These are phyloP conservation scores for Sander vitreus DNA, from an alignment of 2,113 vertebrate genomes.

Conservation along the genomic window DNA sequence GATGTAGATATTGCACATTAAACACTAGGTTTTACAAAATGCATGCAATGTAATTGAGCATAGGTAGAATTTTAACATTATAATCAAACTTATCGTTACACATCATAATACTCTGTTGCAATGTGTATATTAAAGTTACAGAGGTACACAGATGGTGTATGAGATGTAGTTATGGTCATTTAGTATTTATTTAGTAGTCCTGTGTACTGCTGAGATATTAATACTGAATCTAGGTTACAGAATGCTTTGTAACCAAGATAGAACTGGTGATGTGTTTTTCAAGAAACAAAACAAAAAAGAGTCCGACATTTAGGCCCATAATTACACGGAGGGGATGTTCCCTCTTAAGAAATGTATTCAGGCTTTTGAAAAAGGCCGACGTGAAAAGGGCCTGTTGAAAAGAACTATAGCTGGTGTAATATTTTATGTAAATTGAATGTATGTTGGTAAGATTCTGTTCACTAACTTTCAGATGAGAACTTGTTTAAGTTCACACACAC, in stretches of 20 bases:
- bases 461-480: background rate
- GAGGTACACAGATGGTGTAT: background rate
- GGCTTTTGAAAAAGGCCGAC: background rate
- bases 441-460: background rate
- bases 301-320: background rate
- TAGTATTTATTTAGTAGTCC: conserved; percentile 1
- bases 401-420: background rate
- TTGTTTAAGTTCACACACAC: background rate
- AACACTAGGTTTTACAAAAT: background rate
- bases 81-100: background rate
- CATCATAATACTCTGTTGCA: background rate
- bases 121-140: background rate
- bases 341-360: background rate
- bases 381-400: background rate
- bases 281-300: background rate
- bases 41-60: background rate
- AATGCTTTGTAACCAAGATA: background rate
- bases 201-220: background rate
- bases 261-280: background rate
- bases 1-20: background rate
- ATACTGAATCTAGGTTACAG: background rate
- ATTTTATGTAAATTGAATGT: background rate
- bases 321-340: background rate
- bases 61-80: background rate
- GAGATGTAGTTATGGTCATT: background rate